Evolutionary conservation across 2,888 invertebrate genomes (phyloP).

Genomic region (Lasioglossum villosulum): DNA sequence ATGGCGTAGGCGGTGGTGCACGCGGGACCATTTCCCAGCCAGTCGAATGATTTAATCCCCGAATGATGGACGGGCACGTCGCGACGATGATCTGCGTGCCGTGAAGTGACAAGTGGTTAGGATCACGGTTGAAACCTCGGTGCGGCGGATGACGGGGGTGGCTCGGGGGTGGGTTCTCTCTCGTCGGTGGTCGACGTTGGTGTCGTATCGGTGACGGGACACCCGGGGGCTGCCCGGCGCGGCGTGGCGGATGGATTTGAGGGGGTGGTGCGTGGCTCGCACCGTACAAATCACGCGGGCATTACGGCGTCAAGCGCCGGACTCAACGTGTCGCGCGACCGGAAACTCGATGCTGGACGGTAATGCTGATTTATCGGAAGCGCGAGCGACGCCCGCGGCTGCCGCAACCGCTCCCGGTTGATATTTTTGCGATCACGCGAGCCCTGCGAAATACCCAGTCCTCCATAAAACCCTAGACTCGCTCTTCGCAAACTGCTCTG

Average conservation of each 20-base stretch:
- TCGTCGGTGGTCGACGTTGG: slow-evolving; percentile 61
- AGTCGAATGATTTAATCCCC: slow-evolving; percentile 83
- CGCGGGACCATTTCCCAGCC: slow-evolving; percentile 68
- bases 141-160: slow-evolving; percentile 66
- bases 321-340: slow-evolving; percentile 81
- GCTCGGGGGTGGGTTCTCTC: slow-evolving; percentile 51
- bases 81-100: slow-evolving; percentile 83
- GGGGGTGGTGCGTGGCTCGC: slow-evolving; percentile 58
- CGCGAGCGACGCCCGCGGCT: slow-evolving; percentile 32
- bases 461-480: background rate
- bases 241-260: slow-evolving; percentile 70
- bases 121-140: slow-evolving; percentile 81
- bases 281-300: slow-evolving; percentile 84
- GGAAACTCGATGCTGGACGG: slow-evolving; percentile 80
- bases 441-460: background rate
- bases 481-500: background rate
- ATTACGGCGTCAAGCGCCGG: slow-evolving; percentile 83
- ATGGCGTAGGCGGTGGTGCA: slow-evolving; percentile 6
- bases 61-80: slow-evolving; percentile 83
- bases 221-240: slow-evolving; percentile 26
- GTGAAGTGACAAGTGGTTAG: slow-evolving; percentile 84
- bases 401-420: background rate
- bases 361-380: slow-evolving; percentile 83
- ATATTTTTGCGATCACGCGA: background rate
- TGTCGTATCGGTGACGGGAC: slow-evolving; percentile 63